Base-by-base conservation (phyloP, 1,140 invertebrate species). In the Caenorhabditis remanei region DNA sequence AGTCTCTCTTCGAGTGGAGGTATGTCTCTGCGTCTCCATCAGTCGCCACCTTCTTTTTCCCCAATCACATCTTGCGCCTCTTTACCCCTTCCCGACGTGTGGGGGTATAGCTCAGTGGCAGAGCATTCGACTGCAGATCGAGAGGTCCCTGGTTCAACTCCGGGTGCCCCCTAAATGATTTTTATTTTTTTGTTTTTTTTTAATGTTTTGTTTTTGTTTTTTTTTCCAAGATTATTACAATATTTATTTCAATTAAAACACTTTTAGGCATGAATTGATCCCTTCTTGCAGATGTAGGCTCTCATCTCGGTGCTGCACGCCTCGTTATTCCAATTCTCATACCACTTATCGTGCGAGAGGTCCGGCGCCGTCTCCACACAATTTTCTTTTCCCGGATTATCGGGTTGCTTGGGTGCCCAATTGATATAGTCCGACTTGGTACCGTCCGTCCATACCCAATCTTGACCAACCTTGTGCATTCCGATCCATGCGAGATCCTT, bases 111-210 rank as follows among this genome's bases (percentile, higher is more conserved):
- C 93, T 93, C 93, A 93, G 93, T 93, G 93, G 93, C 93, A 93
- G 93, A 93, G 93, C 93, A 93, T 93, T 93, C 93, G 93, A 93
- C 93, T 93, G 93, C 93, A 93, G 93, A 93, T 93, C 93, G 93
- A 93, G 93, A 93, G 93, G 93, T 93, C 93, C 92, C 93, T 90
- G 93, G 93, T 93, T 93, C 93, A 93, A 94, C 91, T 92, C 93
- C 93, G 93, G 87, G 84, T 88, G 87, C 84, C 85, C 87, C 87
- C 87, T 88, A 88, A 14, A 32, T 63, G 46, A 41, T 75, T 82
- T 83, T 67, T 67, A 5, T 8, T 32, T 32, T 32, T 32, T 32
- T 32, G 32, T 32, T 63, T 63, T 40, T 32, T 63, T 63, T 32
- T n/a, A n/a, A n/a, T n/a, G n/a, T 32, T 32, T 32, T 32, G 32